phyloP scores from a whole-genome alignment of 2,797 vertebrate species.

The Menidia menidia region DNA sequence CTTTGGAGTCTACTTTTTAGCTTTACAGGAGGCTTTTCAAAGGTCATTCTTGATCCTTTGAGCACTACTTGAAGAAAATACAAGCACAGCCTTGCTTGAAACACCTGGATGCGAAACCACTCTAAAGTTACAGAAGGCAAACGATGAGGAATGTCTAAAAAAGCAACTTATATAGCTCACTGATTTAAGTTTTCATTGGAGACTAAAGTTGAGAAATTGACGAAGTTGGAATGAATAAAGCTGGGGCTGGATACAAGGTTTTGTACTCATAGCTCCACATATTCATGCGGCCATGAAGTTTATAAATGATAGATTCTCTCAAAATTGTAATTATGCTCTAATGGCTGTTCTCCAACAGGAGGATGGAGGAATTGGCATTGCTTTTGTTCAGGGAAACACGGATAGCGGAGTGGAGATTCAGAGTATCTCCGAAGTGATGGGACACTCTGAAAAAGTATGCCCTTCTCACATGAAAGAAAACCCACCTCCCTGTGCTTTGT shows the following conservation, averaged over 20 bases:
- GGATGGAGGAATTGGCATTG: constrained; percentile 87
- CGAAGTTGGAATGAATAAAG: constrained; percentile 16
- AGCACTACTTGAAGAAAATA: background rate
- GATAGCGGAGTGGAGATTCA: constrained; percentile 83
- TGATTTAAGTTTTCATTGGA: constrained; percentile 1
- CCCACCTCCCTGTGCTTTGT: accelerated
- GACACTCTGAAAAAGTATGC: constrained; percentile 82
- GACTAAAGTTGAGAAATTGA: constrained; percentile 9
- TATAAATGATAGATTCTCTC: background rate
- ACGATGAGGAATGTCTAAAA: constrained; percentile 5
- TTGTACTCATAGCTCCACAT: background rate
- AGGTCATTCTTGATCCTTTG: constrained; percentile 12
- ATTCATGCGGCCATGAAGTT: background rate
- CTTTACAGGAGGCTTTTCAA: background rate
- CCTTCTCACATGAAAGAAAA: background rate
- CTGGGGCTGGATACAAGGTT: constrained; percentile 23
- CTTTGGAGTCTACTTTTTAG: background rate
- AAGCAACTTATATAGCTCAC: constrained; percentile 16
- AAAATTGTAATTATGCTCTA: background rate
- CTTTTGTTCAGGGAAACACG: constrained; percentile 86
- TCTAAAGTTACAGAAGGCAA: constrained; percentile 3
- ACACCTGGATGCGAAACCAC: constrained; percentile 18
- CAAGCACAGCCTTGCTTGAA: constrained; percentile 6
- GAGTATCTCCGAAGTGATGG: constrained; percentile 85
- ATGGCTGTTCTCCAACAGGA: constrained; percentile 76